Base-by-base conservation (phyloP, 1,140 invertebrate genomes). In the Psix sp. region DNA sequence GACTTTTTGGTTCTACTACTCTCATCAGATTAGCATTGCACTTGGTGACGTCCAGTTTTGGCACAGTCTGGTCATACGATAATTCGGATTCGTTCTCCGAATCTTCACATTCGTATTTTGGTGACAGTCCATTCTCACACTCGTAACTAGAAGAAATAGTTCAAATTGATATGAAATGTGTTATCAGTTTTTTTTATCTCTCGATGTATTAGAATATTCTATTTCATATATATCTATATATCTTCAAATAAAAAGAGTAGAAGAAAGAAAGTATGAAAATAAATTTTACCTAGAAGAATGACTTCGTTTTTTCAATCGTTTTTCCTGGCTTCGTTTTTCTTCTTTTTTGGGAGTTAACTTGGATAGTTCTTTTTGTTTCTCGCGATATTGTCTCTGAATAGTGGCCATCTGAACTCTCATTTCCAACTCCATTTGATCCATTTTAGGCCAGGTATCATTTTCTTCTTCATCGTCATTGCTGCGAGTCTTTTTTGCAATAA, bases 341-440 rank as follows among this genome's bases (percentile, higher is more conserved):
- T 86, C 83, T 42, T 88, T 90, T 67, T 88, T 90, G 2, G 88
- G 88, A 56, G 87, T 90, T 13, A 96, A 86, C 66, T 92, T 93
- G 24, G 91, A 91, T 1, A 96, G 82, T 82, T 96, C 94, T 43
- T 90, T 91, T 81, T 95, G 93, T 80, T 94, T 95, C 77, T 96
- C 94, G 60, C 91, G 91, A 80, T 94, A 96, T 74, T 94, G 91
- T 36, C 92, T 88, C 76, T 95, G 93, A 20, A 96, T 88, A 29
- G 95, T 93, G 0, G 94, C 93, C 51, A 96, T 79, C 31, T 91
- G 89, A 81, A 92, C 90, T 17, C 93, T 88, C 93, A 96, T 95
- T 76, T 94, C 92, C 60, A 92, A 84, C 81, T 95, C 94, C 80
- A 92, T 91, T 0, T 91, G 90, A 80, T 92, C 92, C 82, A 94